phyloP scores from a whole-genome alignment of 2,113 vertebrate species.

The Thunnus maccoyii region DNA sequence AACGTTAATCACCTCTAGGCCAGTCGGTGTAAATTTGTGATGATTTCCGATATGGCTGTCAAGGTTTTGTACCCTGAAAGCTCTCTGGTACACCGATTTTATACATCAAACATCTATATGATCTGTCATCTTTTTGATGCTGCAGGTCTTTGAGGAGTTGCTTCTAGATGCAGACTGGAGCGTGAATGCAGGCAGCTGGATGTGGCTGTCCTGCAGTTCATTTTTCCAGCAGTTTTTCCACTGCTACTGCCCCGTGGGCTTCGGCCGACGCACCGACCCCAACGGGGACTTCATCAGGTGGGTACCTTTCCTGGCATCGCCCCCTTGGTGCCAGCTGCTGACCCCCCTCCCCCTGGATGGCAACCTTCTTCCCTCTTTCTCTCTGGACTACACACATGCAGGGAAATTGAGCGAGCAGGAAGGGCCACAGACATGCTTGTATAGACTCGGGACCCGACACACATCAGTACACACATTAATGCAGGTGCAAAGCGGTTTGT shows the following conservation, averaged over 20 bases:
- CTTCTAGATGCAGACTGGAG: conserved; percentile 88
- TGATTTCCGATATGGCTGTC: too few relatives aligned
- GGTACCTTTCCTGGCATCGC: conserved; percentile 63
- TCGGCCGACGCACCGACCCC: conserved; percentile 86
- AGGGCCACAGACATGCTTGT: too few relatives aligned
- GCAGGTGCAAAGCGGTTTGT: neutral
- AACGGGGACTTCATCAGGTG: conserved; percentile 88
- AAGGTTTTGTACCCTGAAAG: too few relatives aligned
- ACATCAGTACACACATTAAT: too few relatives aligned
- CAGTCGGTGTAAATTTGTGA: too few relatives aligned
- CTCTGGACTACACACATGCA: conserved; percentile 17
- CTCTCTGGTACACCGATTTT: too few relatives aligned
- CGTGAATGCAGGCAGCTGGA: conserved; percentile 88
- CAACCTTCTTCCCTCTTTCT: conserved; percentile 52
- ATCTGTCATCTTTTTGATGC: neutral
- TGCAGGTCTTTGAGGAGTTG: conserved; percentile 85
- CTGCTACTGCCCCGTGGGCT: conserved; percentile 88
- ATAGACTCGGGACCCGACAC: neutral
- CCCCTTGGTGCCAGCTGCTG: conserved; percentile 47
- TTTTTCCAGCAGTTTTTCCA: conserved; percentile 89
- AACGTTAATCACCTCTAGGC: neutral
- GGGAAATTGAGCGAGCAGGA: neutral
- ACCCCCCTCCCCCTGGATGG: conserved; percentile 38
- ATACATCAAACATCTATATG: neutral
- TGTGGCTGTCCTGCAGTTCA: conserved; percentile 87